phyloP scores from a whole-genome alignment of 2,888 invertebrate species.

The Eucera pruinosa region DNA sequence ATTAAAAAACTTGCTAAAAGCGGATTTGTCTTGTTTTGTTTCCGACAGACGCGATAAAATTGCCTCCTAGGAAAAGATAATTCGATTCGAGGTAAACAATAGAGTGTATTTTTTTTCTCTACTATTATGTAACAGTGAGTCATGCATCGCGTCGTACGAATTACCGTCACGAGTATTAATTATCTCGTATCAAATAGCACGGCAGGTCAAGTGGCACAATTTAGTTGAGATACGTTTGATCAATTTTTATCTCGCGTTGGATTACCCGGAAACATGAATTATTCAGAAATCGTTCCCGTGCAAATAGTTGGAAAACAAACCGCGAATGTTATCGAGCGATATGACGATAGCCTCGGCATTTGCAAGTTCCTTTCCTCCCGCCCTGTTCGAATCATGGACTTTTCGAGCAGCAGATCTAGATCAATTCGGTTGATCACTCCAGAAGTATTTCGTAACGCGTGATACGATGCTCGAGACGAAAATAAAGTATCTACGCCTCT shows the following conservation, averaged over 20 bases:
- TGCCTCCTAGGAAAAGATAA: neutral
- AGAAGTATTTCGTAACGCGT: neutral
- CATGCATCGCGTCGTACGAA: neutral
- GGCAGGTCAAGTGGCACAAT: too few relatives aligned
- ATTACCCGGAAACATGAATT: constrained; percentile 5
- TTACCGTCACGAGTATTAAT: neutral
- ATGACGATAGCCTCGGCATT: neutral
- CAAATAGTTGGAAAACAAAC: neutral
- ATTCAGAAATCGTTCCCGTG: neutral
- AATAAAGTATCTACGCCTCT: neutral
- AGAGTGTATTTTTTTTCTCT: neutral
- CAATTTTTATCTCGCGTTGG: neutral
- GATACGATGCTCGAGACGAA: neutral
- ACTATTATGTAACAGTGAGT: neutral
- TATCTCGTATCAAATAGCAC: too few relatives aligned
- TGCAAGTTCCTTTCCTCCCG: neutral
- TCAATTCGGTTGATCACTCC: neutral
- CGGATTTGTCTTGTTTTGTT: too few relatives aligned
- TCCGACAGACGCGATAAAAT: too few relatives aligned
- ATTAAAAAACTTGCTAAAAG: too few relatives aligned
- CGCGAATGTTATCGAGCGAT: neutral
- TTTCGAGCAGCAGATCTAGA: neutral
- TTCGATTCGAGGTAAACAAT: too few relatives aligned
- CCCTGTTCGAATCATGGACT: neutral
- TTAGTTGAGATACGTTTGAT: neutral